These are phyloP conservation scores for Hystrix brachyura DNA, from an alignment of 2,113 vertebrate species.

Conservation along the genomic window DNA sequence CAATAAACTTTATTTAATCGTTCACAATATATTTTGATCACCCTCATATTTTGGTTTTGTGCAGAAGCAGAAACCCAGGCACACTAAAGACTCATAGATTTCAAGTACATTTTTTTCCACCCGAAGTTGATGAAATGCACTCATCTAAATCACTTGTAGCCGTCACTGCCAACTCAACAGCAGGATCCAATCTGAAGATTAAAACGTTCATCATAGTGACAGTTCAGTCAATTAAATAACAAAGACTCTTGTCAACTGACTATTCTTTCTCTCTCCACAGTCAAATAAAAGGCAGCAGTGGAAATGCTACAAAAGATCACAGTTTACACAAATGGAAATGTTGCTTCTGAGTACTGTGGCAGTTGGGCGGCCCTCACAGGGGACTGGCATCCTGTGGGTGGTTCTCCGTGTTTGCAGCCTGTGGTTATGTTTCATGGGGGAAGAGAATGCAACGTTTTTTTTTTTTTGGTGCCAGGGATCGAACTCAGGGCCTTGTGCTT, in stretches of 20 bases:
- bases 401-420: conserved; percentile 17
- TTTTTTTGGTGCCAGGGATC: too few species aligned
- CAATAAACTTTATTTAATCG: not conserved
- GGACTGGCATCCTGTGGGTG: not conserved
- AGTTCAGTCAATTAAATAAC: not conserved
- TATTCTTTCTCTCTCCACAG: not conserved
- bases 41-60: not conserved
- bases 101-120: not conserved
- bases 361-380: not conserved
- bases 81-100: not conserved
- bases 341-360: conserved; percentile 56
- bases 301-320: not conserved
- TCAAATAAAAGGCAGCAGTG: not conserved
- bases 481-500: too few species aligned
- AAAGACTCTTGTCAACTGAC: not conserved
- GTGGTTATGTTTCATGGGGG: conserved; percentile 47
- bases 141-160: not conserved
- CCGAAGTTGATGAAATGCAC: not conserved
- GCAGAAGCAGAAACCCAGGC: conserved; percentile 26
- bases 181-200: not conserved
- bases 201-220: not conserved
- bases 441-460: not conserved
- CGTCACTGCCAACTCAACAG: not conserved
- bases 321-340: not conserved
- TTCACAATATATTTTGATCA: not conserved